These are phyloP conservation scores for Calameuta pallipes DNA, from an alignment of 2,888 invertebrate species.

Conservation along the genomic window DNA sequence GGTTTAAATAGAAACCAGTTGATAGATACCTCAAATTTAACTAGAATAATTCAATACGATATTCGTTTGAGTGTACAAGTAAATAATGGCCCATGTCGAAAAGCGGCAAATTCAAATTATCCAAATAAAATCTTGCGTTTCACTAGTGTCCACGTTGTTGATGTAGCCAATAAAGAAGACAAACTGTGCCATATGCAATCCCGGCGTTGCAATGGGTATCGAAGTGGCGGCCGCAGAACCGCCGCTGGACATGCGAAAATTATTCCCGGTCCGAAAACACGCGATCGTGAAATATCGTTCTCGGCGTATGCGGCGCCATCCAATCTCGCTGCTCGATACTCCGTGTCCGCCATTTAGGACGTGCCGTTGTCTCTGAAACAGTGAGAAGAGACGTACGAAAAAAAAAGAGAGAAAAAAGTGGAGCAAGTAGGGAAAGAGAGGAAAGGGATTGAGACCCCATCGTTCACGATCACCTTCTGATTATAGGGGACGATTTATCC, in stretches of 20 bases:
- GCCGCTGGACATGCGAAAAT: constrained; percentile 46
- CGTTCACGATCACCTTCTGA: neutral
- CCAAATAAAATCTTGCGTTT: neutral
- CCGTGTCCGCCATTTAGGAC: constrained; percentile 14
- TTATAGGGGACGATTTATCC: neutral
- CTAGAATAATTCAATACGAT: neutral
- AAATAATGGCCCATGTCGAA: neutral
- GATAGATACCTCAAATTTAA: neutral
- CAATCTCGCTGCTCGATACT: constrained; percentile 27
- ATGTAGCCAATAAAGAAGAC: constrained; percentile 45
- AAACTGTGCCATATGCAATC: constrained; percentile 42
- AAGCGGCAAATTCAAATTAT: neutral
- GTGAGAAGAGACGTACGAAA: neutral
- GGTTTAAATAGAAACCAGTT: neutral
- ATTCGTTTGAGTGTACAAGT: neutral
- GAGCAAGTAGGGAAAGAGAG: neutral
- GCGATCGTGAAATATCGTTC: constrained; percentile 40
- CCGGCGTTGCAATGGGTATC: constrained; percentile 36
- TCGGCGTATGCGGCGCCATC: neutral
- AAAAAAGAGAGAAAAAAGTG: neutral
- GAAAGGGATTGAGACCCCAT: neutral
- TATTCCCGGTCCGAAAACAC: constrained; percentile 40
- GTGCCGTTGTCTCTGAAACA: neutral
- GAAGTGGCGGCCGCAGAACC: constrained; percentile 36
- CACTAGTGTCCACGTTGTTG: constrained; percentile 16